Conservation (phyloP, 2,888 invertebrate genomes). For the Siphlonurus alternatus region DNA sequence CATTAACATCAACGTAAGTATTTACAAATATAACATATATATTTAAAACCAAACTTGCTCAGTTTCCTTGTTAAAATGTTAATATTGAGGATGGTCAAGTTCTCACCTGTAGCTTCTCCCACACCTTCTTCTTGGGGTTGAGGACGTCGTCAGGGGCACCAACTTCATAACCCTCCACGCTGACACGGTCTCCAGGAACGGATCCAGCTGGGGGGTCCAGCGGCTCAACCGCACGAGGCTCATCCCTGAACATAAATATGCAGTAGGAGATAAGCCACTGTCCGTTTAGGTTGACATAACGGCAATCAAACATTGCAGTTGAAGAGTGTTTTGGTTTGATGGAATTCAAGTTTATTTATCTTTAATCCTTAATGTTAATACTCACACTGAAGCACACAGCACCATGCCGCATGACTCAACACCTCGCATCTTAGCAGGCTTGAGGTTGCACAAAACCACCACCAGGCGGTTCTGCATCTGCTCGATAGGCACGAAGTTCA, state of each 20-base stretch:
- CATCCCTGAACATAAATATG: constrained; percentile 23
- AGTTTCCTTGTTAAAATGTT: too few species aligned
- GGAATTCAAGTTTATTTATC: not conserved
- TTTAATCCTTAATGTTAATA: constrained; percentile 12
- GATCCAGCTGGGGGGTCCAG: constrained; percentile 59
- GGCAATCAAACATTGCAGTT: not conserved
- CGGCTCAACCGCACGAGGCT: constrained; percentile 52
- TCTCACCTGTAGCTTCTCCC: constrained; percentile 84
- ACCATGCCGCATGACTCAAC: constrained; percentile 87
- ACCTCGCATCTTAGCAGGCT: constrained; percentile 42
- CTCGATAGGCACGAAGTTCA: constrained; percentile 30
- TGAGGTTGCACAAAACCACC: constrained; percentile 37
- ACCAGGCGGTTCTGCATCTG: constrained; percentile 30
- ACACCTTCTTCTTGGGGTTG: constrained; percentile 91
- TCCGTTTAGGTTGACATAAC: not conserved
- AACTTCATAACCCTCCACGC: constrained; percentile 63
- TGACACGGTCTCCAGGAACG: constrained; percentile 66
- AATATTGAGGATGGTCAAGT: too few species aligned
- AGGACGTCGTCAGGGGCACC: constrained; percentile 68
- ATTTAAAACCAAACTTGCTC: too few species aligned
- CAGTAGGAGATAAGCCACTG: not conserved
- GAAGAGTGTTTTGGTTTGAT: not conserved
- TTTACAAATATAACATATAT: too few species aligned
- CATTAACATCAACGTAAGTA: too few species aligned
- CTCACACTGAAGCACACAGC: constrained; percentile 67